These are phyloP conservation scores for Lucinisca nassula DNA, from an alignment of 2,888 invertebrate species.

Conservation along the genomic window DNA sequence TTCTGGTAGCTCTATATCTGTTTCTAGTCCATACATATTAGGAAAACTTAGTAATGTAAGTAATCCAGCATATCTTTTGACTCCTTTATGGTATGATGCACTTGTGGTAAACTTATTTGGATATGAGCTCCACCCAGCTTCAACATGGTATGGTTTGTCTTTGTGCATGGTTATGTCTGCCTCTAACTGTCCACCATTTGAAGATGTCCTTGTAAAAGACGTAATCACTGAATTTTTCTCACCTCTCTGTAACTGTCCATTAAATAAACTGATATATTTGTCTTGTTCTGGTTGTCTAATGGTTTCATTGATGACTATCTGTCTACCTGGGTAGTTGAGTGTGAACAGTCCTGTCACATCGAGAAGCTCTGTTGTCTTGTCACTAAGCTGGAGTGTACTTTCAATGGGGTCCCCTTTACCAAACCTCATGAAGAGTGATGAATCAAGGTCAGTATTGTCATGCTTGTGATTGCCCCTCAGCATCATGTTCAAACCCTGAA, in stretches of 20 bases:
- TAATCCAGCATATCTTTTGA: slow-evolving; percentile 43
- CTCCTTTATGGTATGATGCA: slow-evolving; percentile 47
- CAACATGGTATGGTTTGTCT: slow-evolving; percentile 57
- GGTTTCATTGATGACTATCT: slow-evolving; percentile 68
- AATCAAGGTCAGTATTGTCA: slow-evolving; percentile 65
- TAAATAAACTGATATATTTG: slow-evolving; percentile 68
- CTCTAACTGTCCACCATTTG: slow-evolving; percentile 53
- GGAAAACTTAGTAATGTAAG: slow-evolving; percentile 37
- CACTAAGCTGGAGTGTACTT: slow-evolving; percentile 64
- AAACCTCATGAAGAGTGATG: slow-evolving; percentile 62
- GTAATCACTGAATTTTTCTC: slow-evolving; percentile 65
- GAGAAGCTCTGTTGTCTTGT: slow-evolving; percentile 68
- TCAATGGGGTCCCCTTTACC: slow-evolving; percentile 67
- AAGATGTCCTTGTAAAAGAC: slow-evolving; percentile 42
- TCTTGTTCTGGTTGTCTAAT: slow-evolving; percentile 65
- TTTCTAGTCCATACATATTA: slow-evolving; percentile 47
- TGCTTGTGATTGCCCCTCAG: slow-evolving; percentile 75
- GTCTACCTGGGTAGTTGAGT: slow-evolving; percentile 73
- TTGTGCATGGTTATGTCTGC: slow-evolving; percentile 68
- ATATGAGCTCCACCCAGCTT: slow-evolving; percentile 66
- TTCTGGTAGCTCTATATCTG: slow-evolving; percentile 69
- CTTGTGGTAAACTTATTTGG: slow-evolving; percentile 59
- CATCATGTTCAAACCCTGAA: slow-evolving; percentile 72
- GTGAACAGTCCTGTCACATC: slow-evolving; percentile 67
- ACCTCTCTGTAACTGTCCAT: slow-evolving; percentile 59